A percentile compares a stretch with the other conserved stretches of the same genome.
Evolutionary conservation across 2,888 invertebrate species (phyloP).

Genomic region (Psylliodes chrysocephalus): DNA sequence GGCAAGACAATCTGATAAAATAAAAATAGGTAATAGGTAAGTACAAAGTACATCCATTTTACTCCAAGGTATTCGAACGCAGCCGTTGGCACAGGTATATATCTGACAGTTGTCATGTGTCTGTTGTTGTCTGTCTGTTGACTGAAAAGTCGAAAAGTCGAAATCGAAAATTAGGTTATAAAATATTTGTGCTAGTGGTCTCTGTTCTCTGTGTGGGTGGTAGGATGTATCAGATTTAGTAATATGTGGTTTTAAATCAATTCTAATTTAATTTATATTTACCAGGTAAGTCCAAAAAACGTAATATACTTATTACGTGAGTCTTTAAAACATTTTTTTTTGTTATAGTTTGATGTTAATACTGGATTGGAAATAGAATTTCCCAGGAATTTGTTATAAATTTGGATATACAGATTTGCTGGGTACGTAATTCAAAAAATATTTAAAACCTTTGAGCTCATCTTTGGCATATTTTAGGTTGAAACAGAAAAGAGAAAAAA

Average conservation of each 20-base stretch:
- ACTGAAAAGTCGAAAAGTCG: conserved; percentile 1
- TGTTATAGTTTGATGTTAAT: conserved; percentile 1
- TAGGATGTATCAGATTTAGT: conserved; percentile 24
- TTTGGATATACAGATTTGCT: not conserved
- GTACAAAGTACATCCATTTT: too few relatives aligned
- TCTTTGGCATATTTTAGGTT: not conserved
- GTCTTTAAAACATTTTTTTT: conserved; percentile 10
- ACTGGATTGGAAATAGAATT: conserved; percentile 3
- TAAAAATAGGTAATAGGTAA: too few relatives aligned
- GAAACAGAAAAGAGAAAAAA: not conserved
- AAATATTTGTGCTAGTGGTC: conserved; percentile 8
- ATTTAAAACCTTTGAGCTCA: not conserved
- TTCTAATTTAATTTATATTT: conserved; percentile 32
- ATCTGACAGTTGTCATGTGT: not conserved
- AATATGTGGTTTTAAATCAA: conserved; percentile 30
- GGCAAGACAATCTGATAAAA: too few relatives aligned
- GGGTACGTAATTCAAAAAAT: not conserved
- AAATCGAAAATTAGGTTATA: conserved; percentile 29
- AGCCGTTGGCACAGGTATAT: not conserved
- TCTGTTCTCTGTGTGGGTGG: conserved; percentile 30
- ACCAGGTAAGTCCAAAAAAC: conserved; percentile 7
- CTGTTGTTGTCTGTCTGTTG: not conserved
- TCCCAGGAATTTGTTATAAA: not conserved
- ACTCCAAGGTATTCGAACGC: not conserved
- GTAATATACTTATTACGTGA: not conserved